phyloP scores from a whole-genome alignment of 2,888 invertebrate species.

The Smittia sp. region DNA sequence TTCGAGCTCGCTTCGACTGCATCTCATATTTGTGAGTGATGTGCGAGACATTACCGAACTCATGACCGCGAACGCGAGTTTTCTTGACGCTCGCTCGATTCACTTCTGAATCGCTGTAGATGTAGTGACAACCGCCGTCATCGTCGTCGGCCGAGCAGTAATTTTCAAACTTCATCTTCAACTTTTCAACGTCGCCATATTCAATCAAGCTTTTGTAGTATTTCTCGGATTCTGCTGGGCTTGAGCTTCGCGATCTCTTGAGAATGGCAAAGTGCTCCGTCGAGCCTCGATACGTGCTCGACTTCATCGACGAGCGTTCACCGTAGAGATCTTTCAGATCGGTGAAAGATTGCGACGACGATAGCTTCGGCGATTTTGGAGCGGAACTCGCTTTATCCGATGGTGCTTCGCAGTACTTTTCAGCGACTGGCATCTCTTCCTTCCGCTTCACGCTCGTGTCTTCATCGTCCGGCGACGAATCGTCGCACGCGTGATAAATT shows the following conservation, averaged over 20 bases:
- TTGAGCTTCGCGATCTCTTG: conserved; percentile 61
- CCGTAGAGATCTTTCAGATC: conserved; percentile 81
- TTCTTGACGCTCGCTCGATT: conserved; percentile 50
- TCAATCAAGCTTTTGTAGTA: conserved; percentile 55
- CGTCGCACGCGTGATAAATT: conserved; percentile 58
- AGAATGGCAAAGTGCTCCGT: not conserved
- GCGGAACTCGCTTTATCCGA: not conserved
- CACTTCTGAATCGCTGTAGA: conserved; percentile 73
- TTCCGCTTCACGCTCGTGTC: conserved; percentile 55
- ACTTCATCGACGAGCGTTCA: conserved; percentile 53
- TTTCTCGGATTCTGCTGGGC: conserved; percentile 70
- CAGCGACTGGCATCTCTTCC: conserved; percentile 44
- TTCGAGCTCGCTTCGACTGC: conserved; percentile 52
- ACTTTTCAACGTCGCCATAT: conserved; percentile 69
- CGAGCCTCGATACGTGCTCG: conserved; percentile 52
- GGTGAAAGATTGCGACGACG: conserved; percentile 50
- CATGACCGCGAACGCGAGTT: conserved; percentile 50
- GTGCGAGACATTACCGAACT: conserved; percentile 61
- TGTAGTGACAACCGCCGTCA: conserved; percentile 46
- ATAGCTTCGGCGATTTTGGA: conserved; percentile 45
- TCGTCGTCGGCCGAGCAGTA: conserved; percentile 55
- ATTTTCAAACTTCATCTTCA: conserved; percentile 73
- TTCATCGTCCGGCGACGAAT: conserved; percentile 55
- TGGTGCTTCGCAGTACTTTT: not conserved
- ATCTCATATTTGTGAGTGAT: conserved; percentile 62